Evolutionary conservation across 1,140 invertebrate genomes (phyloP).

Genomic region (Cotesia typhae): DNA sequence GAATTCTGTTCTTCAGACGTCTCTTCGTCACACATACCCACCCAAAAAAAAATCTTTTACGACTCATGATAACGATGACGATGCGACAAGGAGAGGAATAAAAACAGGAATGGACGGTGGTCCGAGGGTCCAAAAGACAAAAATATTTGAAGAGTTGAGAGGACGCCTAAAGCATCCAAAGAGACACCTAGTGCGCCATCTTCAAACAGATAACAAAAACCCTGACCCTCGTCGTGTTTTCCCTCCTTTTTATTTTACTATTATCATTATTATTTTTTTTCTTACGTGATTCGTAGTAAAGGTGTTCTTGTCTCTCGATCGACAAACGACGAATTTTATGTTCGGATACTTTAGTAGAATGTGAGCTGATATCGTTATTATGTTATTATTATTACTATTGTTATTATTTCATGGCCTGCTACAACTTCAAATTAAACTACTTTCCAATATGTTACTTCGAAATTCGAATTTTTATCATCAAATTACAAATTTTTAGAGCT

Average conservation of each 20-base stretch:
- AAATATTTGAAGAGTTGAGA: slow-evolving; percentile 38
- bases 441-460: slow-evolving; percentile 11
- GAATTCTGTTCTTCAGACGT: slow-evolving; percentile 6
- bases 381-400: not conserved
- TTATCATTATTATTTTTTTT: slow-evolving; percentile 27
- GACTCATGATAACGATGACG: not conserved
- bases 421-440: slow-evolving; percentile 20
- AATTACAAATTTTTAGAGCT: too few relatives aligned
- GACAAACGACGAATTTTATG: slow-evolving; percentile 38
- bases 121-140: slow-evolving; percentile 40
- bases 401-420: slow-evolving; percentile 21
- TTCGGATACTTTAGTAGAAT: slow-evolving; percentile 26
- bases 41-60: slow-evolving; percentile 20
- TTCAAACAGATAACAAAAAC: slow-evolving; percentile 48
- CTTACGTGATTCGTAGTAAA: slow-evolving; percentile 21
- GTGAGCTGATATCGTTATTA: slow-evolving; percentile 36
- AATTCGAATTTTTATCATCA: slow-evolving; percentile 16
- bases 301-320: slow-evolving; percentile 37
- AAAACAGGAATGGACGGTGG: slow-evolving; percentile 52
- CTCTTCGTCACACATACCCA: not conserved
- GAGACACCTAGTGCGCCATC: slow-evolving; percentile 61
- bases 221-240: slow-evolving; percentile 22
- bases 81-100: slow-evolving; percentile 29
- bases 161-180: slow-evolving; percentile 47
- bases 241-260: slow-evolving; percentile 2